These are phyloP conservation scores for Orchesellides sinensis DNA, from an alignment of 2,888 invertebrate species.

Conservation along the genomic window DNA sequence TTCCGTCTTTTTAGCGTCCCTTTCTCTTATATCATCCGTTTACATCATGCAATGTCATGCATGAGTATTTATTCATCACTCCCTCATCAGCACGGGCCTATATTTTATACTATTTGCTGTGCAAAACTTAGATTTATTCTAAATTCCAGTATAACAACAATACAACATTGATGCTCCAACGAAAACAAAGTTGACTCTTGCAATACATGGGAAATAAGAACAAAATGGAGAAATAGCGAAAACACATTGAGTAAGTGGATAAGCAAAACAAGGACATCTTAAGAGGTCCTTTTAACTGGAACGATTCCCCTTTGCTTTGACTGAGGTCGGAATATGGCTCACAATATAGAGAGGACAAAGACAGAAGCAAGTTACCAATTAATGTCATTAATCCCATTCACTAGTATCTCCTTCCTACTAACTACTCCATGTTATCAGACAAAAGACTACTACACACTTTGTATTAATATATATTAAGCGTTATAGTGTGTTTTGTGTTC, in stretches of 20 bases:
- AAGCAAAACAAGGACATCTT: neutral
- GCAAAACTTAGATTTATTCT: neutral
- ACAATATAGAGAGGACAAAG: neutral
- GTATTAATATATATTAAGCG: neutral
- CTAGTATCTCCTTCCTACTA: neutral
- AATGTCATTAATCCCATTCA: conserved; percentile 14
- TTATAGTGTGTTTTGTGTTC: neutral
- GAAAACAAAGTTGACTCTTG: no score
- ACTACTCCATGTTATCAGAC: neutral
- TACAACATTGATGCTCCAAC: neutral
- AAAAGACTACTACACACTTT: neutral
- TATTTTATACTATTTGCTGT: no score
- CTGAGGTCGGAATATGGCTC: neutral
- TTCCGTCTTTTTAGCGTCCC: no score
- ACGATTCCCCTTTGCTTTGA: neutral
- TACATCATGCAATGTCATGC: no score
- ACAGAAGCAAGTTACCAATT: neutral
- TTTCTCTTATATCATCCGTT: no score
- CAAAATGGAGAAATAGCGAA: no score
- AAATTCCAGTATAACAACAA: neutral
- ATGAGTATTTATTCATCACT: no score
- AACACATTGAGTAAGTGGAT: no score
- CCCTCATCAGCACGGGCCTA: no score
- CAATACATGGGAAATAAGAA: no score
- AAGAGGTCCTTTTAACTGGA: neutral